phyloP scores from a whole-genome alignment of 2,797 vertebrate genomes.

The Dallia pectoralis region DNA sequence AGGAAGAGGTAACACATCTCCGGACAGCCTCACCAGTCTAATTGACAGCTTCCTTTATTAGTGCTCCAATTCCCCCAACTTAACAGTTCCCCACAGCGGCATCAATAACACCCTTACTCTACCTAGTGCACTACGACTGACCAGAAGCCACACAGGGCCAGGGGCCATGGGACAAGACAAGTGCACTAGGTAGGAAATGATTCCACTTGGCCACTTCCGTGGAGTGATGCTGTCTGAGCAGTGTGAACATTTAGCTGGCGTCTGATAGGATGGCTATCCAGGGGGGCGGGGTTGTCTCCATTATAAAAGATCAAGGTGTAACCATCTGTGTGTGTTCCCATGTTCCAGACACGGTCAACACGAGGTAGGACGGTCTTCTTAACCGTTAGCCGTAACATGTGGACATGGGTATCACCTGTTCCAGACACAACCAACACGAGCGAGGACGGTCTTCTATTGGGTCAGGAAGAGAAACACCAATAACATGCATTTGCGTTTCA shows the following conservation, averaged over 20 bases:
- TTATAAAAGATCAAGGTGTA: conserved; percentile 13
- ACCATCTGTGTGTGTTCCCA: conserved; percentile 17
- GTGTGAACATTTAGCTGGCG: not conserved
- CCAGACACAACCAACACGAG: no score
- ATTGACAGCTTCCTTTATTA: conserved; percentile 33
- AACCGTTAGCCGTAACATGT: no score
- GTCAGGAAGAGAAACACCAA: conserved; percentile 2
- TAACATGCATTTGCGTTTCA: no score
- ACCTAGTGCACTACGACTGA: not conserved
- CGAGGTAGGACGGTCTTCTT: not conserved
- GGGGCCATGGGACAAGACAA: no score
- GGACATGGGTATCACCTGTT: no score
- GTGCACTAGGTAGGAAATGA: not conserved
- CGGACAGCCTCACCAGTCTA: conserved; percentile 9
- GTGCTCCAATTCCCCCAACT: not conserved
- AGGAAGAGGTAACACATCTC: not conserved
- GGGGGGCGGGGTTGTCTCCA: not conserved
- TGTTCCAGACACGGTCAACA: no score
- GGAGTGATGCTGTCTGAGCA: not conserved
- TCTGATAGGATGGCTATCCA: not conserved
- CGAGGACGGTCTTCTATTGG: not conserved
- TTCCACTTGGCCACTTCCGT: not conserved
- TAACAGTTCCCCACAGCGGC: not conserved
- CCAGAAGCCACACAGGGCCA: no score
- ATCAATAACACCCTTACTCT: not conserved